phyloP scores from a whole-genome alignment of 2,797 vertebrate genomes.

The Benthosema pterotum region DNA sequence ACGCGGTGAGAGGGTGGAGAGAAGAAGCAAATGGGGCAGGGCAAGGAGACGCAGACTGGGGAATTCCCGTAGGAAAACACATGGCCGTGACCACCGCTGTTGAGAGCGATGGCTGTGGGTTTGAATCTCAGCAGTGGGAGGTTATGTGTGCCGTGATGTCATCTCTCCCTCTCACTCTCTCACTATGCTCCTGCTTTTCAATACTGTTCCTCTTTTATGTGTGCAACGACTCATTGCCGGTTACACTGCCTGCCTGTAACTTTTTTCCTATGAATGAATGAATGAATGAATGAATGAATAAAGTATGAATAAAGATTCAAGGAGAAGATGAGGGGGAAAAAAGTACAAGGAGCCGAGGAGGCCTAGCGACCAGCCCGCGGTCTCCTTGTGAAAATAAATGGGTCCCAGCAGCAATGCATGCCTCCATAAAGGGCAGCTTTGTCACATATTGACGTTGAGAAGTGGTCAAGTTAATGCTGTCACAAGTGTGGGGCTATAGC shows the following conservation, averaged over 20 bases:
- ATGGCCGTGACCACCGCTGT: slow-evolving; percentile 13
- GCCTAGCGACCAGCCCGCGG: slow-evolving; percentile 14
- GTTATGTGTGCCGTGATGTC: not conserved
- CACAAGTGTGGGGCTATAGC: slow-evolving; percentile 18
- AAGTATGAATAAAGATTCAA: slow-evolving; percentile 37
- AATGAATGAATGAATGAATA: no score
- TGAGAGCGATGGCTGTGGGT: slow-evolving; percentile 26
- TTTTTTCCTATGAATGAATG: no score
- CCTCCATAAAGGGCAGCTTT: slow-evolving; percentile 60
- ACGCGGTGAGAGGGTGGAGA: slow-evolving; percentile 20
- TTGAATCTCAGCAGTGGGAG: slow-evolving; percentile 24
- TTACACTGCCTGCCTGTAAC: no score
- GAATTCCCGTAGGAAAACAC: slow-evolving; percentile 19
- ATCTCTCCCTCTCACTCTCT: no score
- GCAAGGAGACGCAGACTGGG: slow-evolving; percentile 14
- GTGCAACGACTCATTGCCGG: no score
- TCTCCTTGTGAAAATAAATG: slow-evolving; percentile 26
- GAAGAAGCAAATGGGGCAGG: not conserved
- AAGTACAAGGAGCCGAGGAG: not conserved
- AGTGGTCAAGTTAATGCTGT: slow-evolving; percentile 22
- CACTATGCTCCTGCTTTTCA: no score
- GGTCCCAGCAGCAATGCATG: slow-evolving; percentile 5
- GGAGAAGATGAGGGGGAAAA: slow-evolving; percentile 40
- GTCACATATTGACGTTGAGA: slow-evolving; percentile 43
- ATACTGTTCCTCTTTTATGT: no score